Evolutionary conservation across 2,888 invertebrate species (phyloP).

Genomic region (Synergus umbraculus): DNA sequence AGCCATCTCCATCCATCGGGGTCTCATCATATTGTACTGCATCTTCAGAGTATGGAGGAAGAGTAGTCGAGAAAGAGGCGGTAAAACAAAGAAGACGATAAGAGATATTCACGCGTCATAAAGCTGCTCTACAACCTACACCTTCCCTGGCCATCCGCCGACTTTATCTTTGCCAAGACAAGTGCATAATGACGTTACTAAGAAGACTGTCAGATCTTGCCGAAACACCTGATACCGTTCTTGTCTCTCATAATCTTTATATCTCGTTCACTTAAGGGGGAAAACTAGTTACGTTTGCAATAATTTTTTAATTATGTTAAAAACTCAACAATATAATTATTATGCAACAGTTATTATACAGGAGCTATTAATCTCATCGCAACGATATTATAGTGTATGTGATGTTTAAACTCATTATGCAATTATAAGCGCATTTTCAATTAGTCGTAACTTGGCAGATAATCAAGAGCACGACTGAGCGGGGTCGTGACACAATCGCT

Average conservation of each 20-base stretch:
- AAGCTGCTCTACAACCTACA: conserved; percentile 64
- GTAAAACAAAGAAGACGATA: conserved; percentile 47
- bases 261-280: too few relatives aligned
- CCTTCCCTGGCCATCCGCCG: conserved; percentile 37
- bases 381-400: not conserved
- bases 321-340: too few relatives aligned
- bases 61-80: conserved; percentile 42
- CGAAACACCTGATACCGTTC: conserved; percentile 39
- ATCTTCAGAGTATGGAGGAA: conserved; percentile 60
- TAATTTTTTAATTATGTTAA: not conserved
- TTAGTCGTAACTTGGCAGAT: conserved; percentile 18
- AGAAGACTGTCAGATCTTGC: conserved; percentile 32
- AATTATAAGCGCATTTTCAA: not conserved
- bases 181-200: conserved; percentile 19
- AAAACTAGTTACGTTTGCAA: too few relatives aligned
- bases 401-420: not conserved
- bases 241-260: conserved; percentile 4
- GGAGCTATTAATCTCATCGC: not conserved
- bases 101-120: conserved; percentile 72
- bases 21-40: conserved; percentile 57
- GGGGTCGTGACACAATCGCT: conserved; percentile 2
- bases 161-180: conserved; percentile 35
- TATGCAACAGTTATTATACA: too few relatives aligned
- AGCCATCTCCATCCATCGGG: conserved; percentile 48
- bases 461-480: conserved; percentile 3